Percentiles rank a stretch among this genome's conserved stretches.
Evolutionary conservation across 2,797 vertebrate species (phyloP).

Genomic region (Hippoglossus hippoglossus): DNA sequence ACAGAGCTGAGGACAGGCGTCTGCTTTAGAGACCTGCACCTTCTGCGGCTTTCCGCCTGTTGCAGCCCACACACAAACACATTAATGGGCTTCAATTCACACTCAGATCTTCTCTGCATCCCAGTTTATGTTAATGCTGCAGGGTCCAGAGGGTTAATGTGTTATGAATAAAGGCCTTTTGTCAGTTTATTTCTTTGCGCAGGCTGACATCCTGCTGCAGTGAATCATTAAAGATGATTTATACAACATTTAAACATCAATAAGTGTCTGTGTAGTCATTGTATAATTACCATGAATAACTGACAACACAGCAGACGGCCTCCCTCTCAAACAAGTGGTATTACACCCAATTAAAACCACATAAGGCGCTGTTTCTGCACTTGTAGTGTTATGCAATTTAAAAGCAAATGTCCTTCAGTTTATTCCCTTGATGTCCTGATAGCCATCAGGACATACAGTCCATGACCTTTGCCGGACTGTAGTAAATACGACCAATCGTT

Average conservation of each 20-base stretch:
- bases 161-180: not conserved
- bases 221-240: constrained; percentile 1
- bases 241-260: constrained; percentile 1
- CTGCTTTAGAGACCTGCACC: constrained; percentile 35
- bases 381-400: not conserved
- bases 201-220: constrained; percentile 3
- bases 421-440: too few species aligned
- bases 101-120: not conserved
- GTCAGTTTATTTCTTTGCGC: not conserved
- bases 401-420: not conserved
- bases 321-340: not conserved
- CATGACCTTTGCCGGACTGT: too few species aligned
- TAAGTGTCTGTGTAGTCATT: not conserved
- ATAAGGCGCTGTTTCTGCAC: not conserved
- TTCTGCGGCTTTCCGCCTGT: constrained; percentile 13
- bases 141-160: constrained; percentile 6
- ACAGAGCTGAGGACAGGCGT: not conserved
- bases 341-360: not conserved
- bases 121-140: not conserved
- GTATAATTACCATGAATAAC: not conserved
- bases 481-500: too few species aligned
- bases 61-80: constrained; percentile 1
- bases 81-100: constrained; percentile 18
- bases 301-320: not conserved
- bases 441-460: too few species aligned